Evolutionary conservation across 1,140 invertebrate genomes (phyloP), one percentile per base, ranked within the genome.

Genomic region (Campoletis sonorensis): DNA sequence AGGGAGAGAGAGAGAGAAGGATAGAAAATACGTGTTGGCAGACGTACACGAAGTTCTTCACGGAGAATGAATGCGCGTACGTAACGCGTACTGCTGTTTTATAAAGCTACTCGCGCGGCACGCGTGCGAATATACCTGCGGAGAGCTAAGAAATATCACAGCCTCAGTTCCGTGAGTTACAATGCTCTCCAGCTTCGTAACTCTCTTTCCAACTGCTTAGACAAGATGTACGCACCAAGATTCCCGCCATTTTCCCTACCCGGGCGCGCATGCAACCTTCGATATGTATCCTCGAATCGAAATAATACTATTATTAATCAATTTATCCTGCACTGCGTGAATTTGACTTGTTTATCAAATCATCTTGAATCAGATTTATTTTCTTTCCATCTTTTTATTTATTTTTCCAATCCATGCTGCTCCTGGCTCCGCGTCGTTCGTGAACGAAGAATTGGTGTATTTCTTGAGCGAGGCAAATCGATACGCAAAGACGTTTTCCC

Each of bases 101-200:
- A 70, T 70, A 33, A 45, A 45, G 40, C 40, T 45, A 45, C 40
- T 45, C 16, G 26, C 30, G 67, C 67, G 67, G 67, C 67, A 70
- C 67, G 67, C 67, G 67, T 70, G 67, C 67, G 67, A 70, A 70
- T 70, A 70, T 70, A 70, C 67, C 67, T 33, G 67, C n/a, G 67
- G 67, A 70, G 67, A 70, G 67, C 27, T 21, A 33, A 70, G 67
- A 70, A 70, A 70, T 70, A 70, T 70, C 67, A 70, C 67, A 70
- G 67, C 30, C 26, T 70, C 67, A 18, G 67, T 27, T 70, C 27
- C 27, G 67, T 70, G 30, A 70, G 67, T 70, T 70, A 70, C 67
- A 33, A 70, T 27, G 27, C 18, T 70, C 30, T 8, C 8, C 21
- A 70, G 23, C n/a, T 33, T 27, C n/a, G 18, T 70, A 70, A 70